Evolutionary conservation across 2,113 vertebrate species (phyloP).

Genomic region (Chauna torquata): DNA sequence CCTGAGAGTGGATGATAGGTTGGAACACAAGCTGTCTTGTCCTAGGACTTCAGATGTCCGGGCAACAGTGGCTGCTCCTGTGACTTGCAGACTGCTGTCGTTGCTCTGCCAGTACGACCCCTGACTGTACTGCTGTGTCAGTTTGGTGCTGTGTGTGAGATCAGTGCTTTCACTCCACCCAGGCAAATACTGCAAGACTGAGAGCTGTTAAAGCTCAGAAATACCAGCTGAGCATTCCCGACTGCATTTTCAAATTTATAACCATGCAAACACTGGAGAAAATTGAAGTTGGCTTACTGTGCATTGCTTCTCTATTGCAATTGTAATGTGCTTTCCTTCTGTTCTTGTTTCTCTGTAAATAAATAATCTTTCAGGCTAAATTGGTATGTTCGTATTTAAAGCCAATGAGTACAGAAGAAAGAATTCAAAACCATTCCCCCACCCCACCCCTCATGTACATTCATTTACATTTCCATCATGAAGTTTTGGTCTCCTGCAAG

Average conservation of each 20-base stretch:
- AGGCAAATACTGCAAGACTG: background rate
- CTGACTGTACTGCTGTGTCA: background rate
- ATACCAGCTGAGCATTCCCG: background rate
- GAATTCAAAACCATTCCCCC: background rate
- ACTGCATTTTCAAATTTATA: background rate
- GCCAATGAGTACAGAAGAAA: background rate
- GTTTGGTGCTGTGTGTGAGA: background rate
- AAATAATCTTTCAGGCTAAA: background rate
- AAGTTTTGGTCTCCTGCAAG: background rate
- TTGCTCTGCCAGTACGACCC: background rate
- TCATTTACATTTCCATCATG: background rate
- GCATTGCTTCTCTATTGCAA: background rate
- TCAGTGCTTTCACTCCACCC: background rate
- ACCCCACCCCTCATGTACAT: accelerated
- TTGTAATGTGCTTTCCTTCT: background rate
- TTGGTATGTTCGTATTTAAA: background rate
- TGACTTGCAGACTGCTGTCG: background rate
- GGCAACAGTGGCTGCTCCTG: background rate
- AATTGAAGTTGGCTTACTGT: background rate
- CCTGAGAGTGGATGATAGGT: too few relatives aligned
- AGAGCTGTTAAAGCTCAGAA: background rate
- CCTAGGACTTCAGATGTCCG: background rate
- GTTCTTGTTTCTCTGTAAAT: background rate
- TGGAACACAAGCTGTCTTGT: background rate
- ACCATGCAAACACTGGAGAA: background rate